Conservation (phyloP, 2,113 vertebrate species). For the Pelobates fuscus region DNA sequence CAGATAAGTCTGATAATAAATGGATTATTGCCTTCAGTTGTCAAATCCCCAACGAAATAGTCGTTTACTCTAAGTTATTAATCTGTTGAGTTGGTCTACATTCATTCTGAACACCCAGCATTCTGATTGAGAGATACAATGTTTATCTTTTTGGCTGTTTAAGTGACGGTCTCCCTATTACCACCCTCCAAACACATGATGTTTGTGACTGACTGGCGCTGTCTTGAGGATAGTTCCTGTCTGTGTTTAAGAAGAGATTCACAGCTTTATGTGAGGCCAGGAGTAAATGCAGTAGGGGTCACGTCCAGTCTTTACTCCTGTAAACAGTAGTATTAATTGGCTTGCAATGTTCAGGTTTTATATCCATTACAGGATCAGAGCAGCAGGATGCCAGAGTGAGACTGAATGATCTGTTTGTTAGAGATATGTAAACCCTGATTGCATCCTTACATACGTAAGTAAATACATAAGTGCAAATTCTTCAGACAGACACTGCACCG, state of each 20-base stretch:
- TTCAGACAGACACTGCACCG: background rate
- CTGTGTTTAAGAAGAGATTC: slow-evolving; percentile 46
- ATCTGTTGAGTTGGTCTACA: background rate
- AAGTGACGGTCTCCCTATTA: slow-evolving; percentile 18
- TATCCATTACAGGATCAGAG: slow-evolving; percentile 42
- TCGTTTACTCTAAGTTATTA: slow-evolving; percentile 6
- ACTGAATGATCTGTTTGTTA: slow-evolving; percentile 38
- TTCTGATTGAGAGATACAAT: slow-evolving; percentile 28
- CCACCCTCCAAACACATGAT: slow-evolving; percentile 38
- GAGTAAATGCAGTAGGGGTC: slow-evolving; percentile 38
- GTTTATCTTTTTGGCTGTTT: slow-evolving; percentile 23
- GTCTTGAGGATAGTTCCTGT: slow-evolving; percentile 25
- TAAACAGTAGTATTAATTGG: slow-evolving; percentile 46
- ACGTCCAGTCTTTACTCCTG: slow-evolving; percentile 24
- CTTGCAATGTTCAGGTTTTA: slow-evolving; percentile 29
- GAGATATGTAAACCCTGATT: slow-evolving; percentile 14
- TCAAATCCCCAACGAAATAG: background rate
- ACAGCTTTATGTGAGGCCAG: slow-evolving; percentile 37
- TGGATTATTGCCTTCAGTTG: background rate
- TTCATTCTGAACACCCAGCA: slow-evolving; percentile 10
- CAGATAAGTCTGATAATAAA: slow-evolving; percentile 17
- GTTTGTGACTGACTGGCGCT: slow-evolving; percentile 44
- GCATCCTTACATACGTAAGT: background rate
- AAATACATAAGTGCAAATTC: background rate
- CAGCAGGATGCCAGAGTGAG: background rate